Conservation (phyloP, 2,113 vertebrate species). For the Picathartes gymnocephalus region DNA sequence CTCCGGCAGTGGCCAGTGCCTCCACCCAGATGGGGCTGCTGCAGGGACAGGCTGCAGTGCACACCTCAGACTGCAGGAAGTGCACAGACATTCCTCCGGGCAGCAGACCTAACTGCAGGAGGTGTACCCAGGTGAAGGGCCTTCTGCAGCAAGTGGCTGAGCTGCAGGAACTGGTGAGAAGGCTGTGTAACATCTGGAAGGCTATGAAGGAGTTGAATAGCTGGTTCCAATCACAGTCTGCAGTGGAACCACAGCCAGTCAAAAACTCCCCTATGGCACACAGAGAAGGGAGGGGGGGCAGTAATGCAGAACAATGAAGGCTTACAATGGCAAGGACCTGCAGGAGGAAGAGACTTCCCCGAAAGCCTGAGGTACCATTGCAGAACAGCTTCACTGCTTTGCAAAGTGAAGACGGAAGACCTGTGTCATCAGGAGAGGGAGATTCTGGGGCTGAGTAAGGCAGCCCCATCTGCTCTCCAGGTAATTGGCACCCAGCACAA, state of each 20-base stretch:
- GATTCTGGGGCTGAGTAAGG: background rate
- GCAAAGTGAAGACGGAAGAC: background rate
- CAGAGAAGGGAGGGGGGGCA: rapidly evolving
- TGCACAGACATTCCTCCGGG: background rate
- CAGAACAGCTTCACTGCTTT: background rate
- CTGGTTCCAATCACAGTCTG: background rate
- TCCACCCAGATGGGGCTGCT: background rate
- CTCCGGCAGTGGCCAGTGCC: background rate
- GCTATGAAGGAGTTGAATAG: background rate
- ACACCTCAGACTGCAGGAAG: background rate
- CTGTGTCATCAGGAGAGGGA: background rate
- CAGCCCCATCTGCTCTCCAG: background rate
- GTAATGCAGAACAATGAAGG: background rate
- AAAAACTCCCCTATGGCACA: background rate
- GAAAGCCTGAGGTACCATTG: background rate
- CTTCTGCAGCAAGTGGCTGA: background rate
- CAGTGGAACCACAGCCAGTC: background rate
- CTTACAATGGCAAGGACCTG: background rate
- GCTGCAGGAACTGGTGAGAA: background rate
- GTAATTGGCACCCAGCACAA: background rate
- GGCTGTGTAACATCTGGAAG: background rate
- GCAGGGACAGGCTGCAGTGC: background rate
- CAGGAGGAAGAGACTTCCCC: background rate
- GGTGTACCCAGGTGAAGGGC: too few relatives aligned
- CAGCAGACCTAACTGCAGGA: background rate